Percentiles rank a stretch among this genome's conserved stretches.
These are phyloP conservation scores for Dicrostonyx torquatus DNA, from an alignment of 2,797 vertebrate genomes.

Conservation along the genomic window DNA sequence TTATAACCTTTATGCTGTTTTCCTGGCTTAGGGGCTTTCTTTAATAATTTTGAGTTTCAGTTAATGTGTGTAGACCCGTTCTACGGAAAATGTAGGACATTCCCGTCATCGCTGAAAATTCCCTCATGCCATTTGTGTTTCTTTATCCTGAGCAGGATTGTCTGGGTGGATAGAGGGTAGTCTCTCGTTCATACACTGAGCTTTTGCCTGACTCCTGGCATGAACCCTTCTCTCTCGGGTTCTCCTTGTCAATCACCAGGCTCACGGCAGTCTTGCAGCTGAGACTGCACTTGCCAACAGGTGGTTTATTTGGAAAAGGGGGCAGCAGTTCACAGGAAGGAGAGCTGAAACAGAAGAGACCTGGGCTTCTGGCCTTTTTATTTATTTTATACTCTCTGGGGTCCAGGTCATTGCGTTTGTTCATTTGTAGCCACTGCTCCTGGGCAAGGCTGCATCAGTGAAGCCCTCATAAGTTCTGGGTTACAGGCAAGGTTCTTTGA, in stretches of 20 bases:
- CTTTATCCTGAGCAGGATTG: background rate
- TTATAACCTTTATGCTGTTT: background rate
- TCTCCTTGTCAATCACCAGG: background rate
- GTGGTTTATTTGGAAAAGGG: background rate
- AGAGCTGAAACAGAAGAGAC: background rate
- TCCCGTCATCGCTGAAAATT: background rate
- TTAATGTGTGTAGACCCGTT: background rate
- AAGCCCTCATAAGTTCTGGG: background rate
- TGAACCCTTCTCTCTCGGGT: background rate
- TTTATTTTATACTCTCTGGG: background rate
- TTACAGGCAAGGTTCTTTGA: background rate
- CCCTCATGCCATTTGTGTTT: background rate
- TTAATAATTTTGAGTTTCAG: background rate
- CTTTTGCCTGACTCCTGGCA: background rate
- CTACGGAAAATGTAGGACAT: background rate
- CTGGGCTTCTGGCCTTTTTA: background rate
- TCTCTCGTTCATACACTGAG: background rate
- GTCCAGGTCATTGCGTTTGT: background rate
- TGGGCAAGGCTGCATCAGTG: background rate
- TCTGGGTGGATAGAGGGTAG: fast-evolving
- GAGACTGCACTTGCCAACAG: background rate
- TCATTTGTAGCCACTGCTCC: fast-evolving
- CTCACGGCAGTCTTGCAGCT: background rate
- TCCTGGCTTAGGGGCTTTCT: background rate
- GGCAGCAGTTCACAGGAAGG: background rate